Percentiles rank a stretch among this genome's conserved stretches.
Evolutionary conservation across 2,113 vertebrate genomes (phyloP).

Genomic region (Patagioenas fasciata): DNA sequence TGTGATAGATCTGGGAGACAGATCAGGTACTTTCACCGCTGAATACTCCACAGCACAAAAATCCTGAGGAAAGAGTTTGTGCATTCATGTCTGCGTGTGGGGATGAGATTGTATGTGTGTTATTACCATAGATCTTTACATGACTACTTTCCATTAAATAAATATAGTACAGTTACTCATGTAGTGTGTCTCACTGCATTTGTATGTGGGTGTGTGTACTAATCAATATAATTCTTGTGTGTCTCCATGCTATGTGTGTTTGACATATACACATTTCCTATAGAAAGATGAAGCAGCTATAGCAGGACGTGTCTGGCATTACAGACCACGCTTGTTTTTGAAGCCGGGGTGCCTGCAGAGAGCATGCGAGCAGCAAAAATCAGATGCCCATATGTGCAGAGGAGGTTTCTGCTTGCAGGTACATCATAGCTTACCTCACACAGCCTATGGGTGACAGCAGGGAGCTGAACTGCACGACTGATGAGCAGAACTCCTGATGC

Average conservation of each 20-base stretch:
- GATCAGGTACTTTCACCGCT: not conserved
- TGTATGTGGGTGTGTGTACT: not conserved
- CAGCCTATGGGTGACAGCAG: not conserved
- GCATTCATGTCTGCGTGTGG: not conserved
- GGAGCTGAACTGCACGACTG: not conserved
- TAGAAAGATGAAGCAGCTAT: not conserved
- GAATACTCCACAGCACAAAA: not conserved
- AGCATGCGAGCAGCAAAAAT: not conserved
- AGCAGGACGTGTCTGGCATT: not conserved
- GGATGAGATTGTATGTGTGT: not conserved
- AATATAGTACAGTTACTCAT: not conserved
- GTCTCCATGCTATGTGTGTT: not conserved
- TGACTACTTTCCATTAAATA: not conserved
- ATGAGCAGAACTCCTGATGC: not conserved
- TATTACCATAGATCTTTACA: not conserved
- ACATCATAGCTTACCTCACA: not conserved
- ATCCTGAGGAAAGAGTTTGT: not conserved
- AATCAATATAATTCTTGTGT: not conserved
- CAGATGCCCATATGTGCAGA: not conserved
- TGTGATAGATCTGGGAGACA: constrained; percentile 32
- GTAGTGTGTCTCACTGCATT: not conserved
- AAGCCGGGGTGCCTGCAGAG: not conserved
- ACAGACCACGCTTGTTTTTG: not conserved
- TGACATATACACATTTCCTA: not conserved
- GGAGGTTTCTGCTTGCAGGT: not conserved